These are phyloP conservation scores for Pharmacophagus antenor DNA, from an alignment of 2,888 invertebrate genomes.

Conservation along the genomic window DNA sequence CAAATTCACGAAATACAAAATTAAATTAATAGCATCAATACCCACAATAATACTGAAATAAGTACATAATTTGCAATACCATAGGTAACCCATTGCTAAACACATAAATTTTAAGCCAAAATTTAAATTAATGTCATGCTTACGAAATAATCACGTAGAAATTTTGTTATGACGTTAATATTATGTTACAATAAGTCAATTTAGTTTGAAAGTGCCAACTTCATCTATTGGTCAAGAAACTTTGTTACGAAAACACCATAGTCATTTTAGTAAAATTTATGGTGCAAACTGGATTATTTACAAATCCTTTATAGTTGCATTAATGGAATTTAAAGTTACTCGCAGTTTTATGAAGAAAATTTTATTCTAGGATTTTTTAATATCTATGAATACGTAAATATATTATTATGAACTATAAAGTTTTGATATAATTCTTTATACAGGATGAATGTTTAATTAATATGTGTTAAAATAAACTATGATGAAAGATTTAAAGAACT, in stretches of 20 bases:
- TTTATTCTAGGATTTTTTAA: too few relatives aligned
- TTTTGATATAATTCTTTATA: background rate
- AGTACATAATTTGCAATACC: too few relatives aligned
- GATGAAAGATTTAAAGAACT: background rate
- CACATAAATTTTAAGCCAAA: too few relatives aligned
- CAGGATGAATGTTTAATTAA: background rate
- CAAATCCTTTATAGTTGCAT: slow-evolving; percentile 10
- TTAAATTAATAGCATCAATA: slow-evolving; percentile 4
- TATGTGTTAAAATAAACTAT: background rate
- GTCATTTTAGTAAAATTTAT: slow-evolving; percentile 19
- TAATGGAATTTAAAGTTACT: slow-evolving; percentile 15
- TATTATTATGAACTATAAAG: too few relatives aligned
- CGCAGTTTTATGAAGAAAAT: too few relatives aligned
- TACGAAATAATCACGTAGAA: background rate
- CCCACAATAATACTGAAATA: too few relatives aligned
- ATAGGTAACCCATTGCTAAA: too few relatives aligned
- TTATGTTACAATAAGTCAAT: slow-evolving; percentile 17
- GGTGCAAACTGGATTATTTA: slow-evolving; percentile 30
- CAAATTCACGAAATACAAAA: slow-evolving; percentile 14
- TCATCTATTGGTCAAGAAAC: slow-evolving; percentile 15
- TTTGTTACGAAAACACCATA: slow-evolving; percentile 18
- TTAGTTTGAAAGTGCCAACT: slow-evolving; percentile 22
- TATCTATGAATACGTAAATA: too few relatives aligned
- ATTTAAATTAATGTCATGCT: slow-evolving; percentile 1
- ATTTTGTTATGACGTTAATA: slow-evolving; percentile 9